A percentile compares a stretch with the other conserved stretches of the same genome.
phyloP scores from a whole-genome alignment of 2,113 vertebrate genomes.

The Seriola aureovittata region DNA sequence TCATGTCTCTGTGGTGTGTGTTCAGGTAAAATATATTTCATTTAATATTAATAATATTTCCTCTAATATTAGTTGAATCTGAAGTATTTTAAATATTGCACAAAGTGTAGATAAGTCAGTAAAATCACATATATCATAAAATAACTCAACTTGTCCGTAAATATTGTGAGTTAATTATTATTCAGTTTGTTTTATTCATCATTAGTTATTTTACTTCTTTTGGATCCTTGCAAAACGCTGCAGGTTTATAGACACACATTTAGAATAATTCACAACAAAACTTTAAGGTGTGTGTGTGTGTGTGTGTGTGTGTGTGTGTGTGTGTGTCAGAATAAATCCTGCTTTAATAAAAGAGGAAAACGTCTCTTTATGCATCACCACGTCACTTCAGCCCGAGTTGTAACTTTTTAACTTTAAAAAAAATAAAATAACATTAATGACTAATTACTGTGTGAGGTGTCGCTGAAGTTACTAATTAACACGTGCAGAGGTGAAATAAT shows the following conservation, averaged over 20 bases:
- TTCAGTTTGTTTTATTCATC: too few relatives aligned
- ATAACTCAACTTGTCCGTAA: not conserved
- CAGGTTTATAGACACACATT: not conserved
- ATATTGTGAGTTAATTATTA: not conserved
- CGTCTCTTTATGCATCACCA: not conserved
- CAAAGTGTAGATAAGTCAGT: not conserved
- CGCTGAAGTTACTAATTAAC: constrained; percentile 54
- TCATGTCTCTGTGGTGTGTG: too few relatives aligned
- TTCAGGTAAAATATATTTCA: not conserved
- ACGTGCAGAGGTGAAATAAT: not conserved
- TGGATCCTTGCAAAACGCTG: not conserved
- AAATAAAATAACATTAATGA: constrained; percentile 37
- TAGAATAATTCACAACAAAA: too few relatives aligned
- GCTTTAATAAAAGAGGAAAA: not conserved
- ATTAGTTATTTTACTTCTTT: too few relatives aligned
- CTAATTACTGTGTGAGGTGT: constrained; percentile 13
- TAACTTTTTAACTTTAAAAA: constrained; percentile 42
- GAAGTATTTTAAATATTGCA: constrained; percentile 1
- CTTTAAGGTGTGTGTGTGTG: not conserved
- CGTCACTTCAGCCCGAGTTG: not conserved
- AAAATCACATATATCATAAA: too few relatives aligned
- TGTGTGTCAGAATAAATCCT: constrained; percentile 3
- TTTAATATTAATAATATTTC: not conserved
- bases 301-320: constrained; percentile 32
- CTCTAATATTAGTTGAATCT: not conserved